Base-by-base conservation (phyloP, 2,888 invertebrate species). In the Xestia sexstrigata region DNA sequence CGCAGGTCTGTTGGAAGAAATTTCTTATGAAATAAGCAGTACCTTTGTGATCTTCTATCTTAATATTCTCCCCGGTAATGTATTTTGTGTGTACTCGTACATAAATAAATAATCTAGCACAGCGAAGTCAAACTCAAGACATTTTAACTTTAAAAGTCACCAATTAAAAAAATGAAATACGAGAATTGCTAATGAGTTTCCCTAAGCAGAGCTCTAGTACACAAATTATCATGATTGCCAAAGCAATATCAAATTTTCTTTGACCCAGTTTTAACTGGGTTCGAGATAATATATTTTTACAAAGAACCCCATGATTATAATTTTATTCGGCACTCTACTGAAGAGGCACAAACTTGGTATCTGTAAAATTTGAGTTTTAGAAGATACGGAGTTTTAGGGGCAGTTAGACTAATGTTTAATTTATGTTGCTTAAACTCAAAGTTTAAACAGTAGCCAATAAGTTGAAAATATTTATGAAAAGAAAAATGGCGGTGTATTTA, bases 221-320 rank as follows among this genome's bases (percentile, higher is more conserved):
- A 82, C 76, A 79, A 79, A 76, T 58, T 76, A 49, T 66, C 52
- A 55, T 80, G 45, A 82, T 78, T 68, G 49, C 49, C 7, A 45
- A 26, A 70, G 67, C 62, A 58, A 78, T 63, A 45, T 47, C 39
- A 81, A 66, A 83, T 81, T 78, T 81, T 74, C 79, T 78, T 49
- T 88, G 84, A 88, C 88, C 87, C 63, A 88, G 73, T 88, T 87
- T 26, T 6, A 62, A 81, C 47, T 69, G 70, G 75, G 78, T 66
- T 74, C 30, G 45, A 55, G 71, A 82, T 81, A 71, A 82, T 84
- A 81, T 79, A 77, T 76, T 79, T 78, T 86, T 84, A 80, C 77
- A 78, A 77, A 77, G 81, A 76, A 76, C 76, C 76, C 81, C 82
- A 77, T 82, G 81, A 81, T 84, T 82, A 77, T 69, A 79, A 81